These are phyloP conservation scores for Sebastes vulpes DNA, from an alignment of 2,797 vertebrate genomes.

Conservation along the genomic window DNA sequence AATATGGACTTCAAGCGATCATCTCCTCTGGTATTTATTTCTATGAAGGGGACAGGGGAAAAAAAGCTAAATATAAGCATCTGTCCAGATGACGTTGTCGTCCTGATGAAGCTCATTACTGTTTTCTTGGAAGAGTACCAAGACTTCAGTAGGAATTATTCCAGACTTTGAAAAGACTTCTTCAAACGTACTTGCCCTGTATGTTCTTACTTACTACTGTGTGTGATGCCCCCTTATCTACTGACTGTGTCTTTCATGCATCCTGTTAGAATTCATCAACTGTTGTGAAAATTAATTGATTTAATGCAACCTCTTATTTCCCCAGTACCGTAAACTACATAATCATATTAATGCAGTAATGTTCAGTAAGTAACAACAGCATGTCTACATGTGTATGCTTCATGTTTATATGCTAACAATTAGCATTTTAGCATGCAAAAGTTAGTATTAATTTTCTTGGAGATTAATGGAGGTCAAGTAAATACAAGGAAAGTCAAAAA, in stretches of 20 bases:
- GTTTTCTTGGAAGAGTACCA: neutral
- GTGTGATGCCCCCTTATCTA: neutral
- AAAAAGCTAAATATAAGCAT: neutral
- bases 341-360: neutral
- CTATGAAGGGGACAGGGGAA: neutral
- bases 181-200: no score
- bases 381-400: neutral
- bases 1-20: neutral
- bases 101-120: neutral
- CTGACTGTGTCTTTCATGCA: neutral
- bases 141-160: neutral
- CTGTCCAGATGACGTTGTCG: neutral
- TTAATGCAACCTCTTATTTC: neutral
- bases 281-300: rapidly evolving
- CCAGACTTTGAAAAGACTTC: neutral
- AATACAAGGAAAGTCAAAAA: neutral
- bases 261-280: no score
- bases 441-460: neutral
- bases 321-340: rapidly evolving
- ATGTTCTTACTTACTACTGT: neutral
- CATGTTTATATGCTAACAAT: neutral
- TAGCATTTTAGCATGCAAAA: neutral
- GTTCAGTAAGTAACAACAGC: neutral
- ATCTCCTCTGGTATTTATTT: neutral
- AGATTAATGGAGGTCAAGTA: neutral